Percentiles rank a stretch among this genome's conserved stretches.
Evolutionary conservation across 2,797 vertebrate species (phyloP).

Genomic region (Adelosebastes latens): DNA sequence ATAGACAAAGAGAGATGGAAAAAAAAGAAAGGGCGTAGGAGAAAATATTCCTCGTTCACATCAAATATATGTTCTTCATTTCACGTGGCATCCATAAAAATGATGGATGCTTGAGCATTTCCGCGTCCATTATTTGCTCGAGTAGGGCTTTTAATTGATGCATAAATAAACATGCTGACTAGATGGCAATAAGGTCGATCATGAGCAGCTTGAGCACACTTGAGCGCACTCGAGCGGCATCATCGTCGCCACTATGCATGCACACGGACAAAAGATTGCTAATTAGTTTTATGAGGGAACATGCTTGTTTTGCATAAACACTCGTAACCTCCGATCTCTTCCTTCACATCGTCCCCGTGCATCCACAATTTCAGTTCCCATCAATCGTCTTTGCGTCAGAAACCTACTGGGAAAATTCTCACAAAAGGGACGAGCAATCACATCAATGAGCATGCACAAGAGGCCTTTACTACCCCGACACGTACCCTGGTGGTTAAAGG

Average conservation of each 20-base stretch:
- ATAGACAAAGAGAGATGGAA: background rate
- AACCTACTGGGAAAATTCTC: background rate
- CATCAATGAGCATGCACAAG: slow-evolving; percentile 42
- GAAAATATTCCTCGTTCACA: background rate
- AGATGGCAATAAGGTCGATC: slow-evolving; percentile 55
- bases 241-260: background rate
- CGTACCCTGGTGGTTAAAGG: background rate
- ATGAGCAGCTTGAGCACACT: slow-evolving; percentile 35
- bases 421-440: slow-evolving; percentile 14
- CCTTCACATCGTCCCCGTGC: background rate
- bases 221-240: slow-evolving; percentile 35
- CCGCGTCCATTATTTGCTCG: slow-evolving; percentile 28
- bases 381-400: background rate
- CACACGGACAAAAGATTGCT: slow-evolving; percentile 53
- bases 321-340: slow-evolving; percentile 37
- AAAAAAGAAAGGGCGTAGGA: background rate
- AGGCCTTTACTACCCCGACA: slow-evolving; percentile 6
- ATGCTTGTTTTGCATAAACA: slow-evolving; percentile 51
- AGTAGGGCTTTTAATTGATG: slow-evolving; percentile 58
- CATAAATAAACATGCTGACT: slow-evolving; percentile 60
- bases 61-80: slow-evolving; percentile 28
- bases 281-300: slow-evolving; percentile 57
- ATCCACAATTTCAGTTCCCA: slow-evolving; percentile 4
- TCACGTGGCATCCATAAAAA: slow-evolving; percentile 31
- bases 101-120: slow-evolving; percentile 31